Evolutionary conservation across 1,140 invertebrate genomes (phyloP).

Genomic region (Pachypsylla venusta): DNA sequence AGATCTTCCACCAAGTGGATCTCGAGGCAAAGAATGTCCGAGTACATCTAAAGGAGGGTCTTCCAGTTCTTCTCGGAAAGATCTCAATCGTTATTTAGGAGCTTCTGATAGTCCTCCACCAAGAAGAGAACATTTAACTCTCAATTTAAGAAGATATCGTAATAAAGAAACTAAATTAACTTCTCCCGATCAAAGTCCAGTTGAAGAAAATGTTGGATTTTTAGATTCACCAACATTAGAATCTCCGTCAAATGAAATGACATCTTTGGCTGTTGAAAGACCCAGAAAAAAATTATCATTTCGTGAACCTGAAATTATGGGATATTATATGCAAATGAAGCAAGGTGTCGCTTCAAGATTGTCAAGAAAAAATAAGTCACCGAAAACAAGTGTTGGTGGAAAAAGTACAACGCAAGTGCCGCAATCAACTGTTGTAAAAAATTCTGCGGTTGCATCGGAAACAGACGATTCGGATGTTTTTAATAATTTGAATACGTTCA

Average conservation of each 20-base stretch:
- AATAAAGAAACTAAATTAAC: background rate
- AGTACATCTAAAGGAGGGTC: background rate
- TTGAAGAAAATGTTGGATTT: background rate
- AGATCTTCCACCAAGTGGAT: conserved; percentile 6
- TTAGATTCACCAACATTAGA: background rate
- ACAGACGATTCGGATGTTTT: conserved; percentile 26
- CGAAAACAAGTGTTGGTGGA: conserved; percentile 11
- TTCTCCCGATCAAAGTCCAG: conserved; percentile 1
- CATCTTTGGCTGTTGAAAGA: conserved; percentile 37
- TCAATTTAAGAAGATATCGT: background rate
- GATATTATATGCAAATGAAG: conserved; percentile 31
- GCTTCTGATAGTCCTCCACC: background rate
- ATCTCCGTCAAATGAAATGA: conserved; percentile 15
- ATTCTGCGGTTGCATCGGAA: conserved; percentile 26
- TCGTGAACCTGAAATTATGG: conserved; percentile 61
- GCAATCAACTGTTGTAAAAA: conserved; percentile 9
- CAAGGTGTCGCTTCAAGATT: conserved; percentile 21
- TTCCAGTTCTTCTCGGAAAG: background rate
- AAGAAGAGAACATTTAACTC: background rate
- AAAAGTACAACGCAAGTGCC: background rate
- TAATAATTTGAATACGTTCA: background rate
- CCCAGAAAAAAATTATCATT: conserved; percentile 73
- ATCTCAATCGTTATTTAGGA: conserved; percentile 3
- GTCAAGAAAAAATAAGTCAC: conserved; percentile 22
- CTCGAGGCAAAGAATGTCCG: too few species aligned